Conservation (phyloP, 2,113 vertebrate genomes). For the Sander lucioperca region DNA sequence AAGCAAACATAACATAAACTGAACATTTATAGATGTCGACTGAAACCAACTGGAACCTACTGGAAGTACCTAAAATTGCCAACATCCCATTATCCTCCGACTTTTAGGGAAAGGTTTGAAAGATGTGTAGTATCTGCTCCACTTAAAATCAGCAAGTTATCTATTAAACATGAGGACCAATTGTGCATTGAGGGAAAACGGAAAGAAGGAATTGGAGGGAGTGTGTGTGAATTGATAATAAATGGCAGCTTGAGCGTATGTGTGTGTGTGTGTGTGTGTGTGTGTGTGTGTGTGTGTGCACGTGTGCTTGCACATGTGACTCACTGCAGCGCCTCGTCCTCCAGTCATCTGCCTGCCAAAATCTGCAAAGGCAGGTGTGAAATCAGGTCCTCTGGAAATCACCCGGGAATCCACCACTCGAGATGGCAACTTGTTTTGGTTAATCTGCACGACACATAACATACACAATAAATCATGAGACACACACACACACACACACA, state of each 20-base stretch:
- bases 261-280: not conserved
- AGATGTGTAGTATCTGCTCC: not conserved
- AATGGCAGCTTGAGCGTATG: not conserved
- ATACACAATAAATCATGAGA: slow-evolving; percentile 25
- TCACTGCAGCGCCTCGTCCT: slow-evolving; percentile 91
- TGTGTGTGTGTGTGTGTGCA: not conserved
- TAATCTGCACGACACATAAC: slow-evolving; percentile 86
- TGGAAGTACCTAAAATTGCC: not conserved
- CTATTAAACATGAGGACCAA: not conserved
- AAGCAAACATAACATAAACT: not conserved
- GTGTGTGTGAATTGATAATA: slow-evolving; percentile 35
- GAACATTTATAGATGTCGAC: not conserved
- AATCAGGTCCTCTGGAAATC: slow-evolving; percentile 94
- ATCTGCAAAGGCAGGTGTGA: slow-evolving; percentile 97
- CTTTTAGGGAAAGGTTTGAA: not conserved
- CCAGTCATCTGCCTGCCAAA: slow-evolving; percentile 91
- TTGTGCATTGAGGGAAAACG: slow-evolving; percentile 58
- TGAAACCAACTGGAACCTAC: slow-evolving; percentile 10
- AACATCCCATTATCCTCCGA: not conserved
- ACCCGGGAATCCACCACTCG: slow-evolving; percentile 91
- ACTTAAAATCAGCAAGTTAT: not conserved
- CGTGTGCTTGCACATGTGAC: slow-evolving; percentile 64
- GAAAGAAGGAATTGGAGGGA: not conserved
- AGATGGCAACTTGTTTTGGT: slow-evolving; percentile 91
- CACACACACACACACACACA: not conserved